Conservation (phyloP, 2,888 invertebrate species). For the Acanthoscelides obtectus region DNA sequence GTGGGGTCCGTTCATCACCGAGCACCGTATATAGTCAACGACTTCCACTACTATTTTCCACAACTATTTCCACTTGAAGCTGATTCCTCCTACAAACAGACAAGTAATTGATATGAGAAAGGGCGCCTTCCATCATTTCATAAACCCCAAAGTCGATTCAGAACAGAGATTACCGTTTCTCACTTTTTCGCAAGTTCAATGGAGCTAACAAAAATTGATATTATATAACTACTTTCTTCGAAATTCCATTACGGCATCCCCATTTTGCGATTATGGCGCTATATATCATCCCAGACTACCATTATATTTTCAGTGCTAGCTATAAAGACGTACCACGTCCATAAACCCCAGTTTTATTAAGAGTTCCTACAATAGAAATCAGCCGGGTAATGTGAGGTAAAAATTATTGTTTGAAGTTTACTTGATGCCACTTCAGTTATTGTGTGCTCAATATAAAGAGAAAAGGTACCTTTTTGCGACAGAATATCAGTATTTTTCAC, state of each 20-base stretch:
- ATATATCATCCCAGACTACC: neutral
- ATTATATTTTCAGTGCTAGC: neutral
- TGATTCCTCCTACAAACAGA: neutral
- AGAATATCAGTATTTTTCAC: too few species aligned
- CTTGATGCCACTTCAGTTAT: too few species aligned
- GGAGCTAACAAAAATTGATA: neutral
- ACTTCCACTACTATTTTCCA: too few species aligned
- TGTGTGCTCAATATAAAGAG: too few species aligned
- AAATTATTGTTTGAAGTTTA: too few species aligned
- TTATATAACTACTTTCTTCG: neutral
- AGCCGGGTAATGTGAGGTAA: too few species aligned
- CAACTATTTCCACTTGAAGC: too few species aligned
- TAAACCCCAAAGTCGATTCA: neutral
- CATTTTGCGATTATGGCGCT: neutral
- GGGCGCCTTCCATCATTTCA: neutral
- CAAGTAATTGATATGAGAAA: neutral
- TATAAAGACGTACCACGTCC: neutral
- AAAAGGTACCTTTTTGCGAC: too few species aligned
- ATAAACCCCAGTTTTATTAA: neutral
- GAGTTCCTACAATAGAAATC: too few species aligned
- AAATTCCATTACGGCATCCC: neutral
- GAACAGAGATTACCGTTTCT: neutral
- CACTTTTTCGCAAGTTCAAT: neutral
- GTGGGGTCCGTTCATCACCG: too few species aligned
- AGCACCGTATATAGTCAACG: too few species aligned